These are phyloP conservation scores for Chesias legatella DNA, from an alignment of 2,888 invertebrate species.

Conservation along the genomic window DNA sequence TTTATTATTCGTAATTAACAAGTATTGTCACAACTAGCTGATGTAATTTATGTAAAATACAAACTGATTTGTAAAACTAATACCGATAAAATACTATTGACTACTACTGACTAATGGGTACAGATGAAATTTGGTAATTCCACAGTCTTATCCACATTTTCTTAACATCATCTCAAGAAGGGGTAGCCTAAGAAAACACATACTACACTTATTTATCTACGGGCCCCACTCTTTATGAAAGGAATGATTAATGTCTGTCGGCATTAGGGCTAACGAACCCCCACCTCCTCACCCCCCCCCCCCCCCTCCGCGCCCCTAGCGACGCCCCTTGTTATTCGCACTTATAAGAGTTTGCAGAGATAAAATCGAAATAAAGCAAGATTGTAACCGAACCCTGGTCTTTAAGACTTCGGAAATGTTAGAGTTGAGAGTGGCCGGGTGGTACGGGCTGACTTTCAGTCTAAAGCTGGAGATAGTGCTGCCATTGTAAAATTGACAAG, in stretches of 20 bases:
- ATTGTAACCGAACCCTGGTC: conserved; percentile 7
- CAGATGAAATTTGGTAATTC: background rate
- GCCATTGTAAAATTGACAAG: too few species aligned
- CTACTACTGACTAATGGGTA: too few species aligned
- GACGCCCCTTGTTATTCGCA: conserved; percentile 60
- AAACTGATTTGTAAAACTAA: too few species aligned
- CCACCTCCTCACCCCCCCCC: conserved; percentile 34
- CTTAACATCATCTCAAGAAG: conserved; percentile 57
- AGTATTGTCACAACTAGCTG: too few species aligned
- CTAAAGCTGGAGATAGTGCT: too few species aligned
- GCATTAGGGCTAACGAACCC: conserved; percentile 77
- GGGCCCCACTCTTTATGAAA: conserved; percentile 78
- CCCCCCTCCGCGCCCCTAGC: conserved; percentile 17
- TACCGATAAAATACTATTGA: too few species aligned
- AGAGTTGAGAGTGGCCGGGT: too few species aligned
- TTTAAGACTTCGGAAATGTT: conserved; percentile 1
- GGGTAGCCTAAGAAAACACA: conserved; percentile 79
- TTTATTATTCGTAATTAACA: too few species aligned
- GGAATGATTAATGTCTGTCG: conserved; percentile 80
- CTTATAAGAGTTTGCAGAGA: conserved; percentile 72
- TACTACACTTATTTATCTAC: conserved; percentile 81
- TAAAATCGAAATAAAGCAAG: conserved; percentile 18
- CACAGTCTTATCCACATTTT: conserved; percentile 43
- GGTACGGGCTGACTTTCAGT: too few species aligned
- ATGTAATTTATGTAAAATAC: too few species aligned